Evolutionary conservation across 2,113 vertebrate species (phyloP).

Genomic region (Cryptomyrus ogoouensis): DNA sequence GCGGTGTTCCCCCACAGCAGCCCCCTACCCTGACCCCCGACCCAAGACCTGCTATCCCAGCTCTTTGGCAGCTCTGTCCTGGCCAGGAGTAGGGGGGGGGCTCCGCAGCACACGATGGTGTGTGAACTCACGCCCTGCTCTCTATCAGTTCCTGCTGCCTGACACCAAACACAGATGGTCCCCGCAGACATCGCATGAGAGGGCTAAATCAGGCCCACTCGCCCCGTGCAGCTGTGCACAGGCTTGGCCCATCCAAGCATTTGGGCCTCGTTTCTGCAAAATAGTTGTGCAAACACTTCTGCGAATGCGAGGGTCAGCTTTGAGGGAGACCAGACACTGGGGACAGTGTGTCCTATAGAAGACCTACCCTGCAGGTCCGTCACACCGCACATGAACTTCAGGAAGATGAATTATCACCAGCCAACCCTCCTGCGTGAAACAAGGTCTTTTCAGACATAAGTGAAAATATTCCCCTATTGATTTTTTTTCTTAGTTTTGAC

Average conservation of each 20-base stretch:
- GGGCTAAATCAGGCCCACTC: constrained; percentile 33
- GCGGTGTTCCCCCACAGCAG: neutral
- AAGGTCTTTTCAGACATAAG: neutral
- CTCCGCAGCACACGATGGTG: constrained; percentile 17
- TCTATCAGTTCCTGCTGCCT: constrained; percentile 29
- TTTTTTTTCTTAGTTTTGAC: neutral
- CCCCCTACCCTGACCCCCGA: neutral
- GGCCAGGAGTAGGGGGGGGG: neutral
- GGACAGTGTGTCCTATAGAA: neutral
- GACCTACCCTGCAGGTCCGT: neutral
- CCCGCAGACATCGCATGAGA: constrained; percentile 31
- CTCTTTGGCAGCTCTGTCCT: neutral
- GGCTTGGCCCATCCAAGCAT: neutral
- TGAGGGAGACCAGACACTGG: neutral
- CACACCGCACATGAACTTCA: neutral
- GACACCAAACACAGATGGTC: constrained; percentile 28
- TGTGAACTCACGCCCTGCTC: constrained; percentile 25
- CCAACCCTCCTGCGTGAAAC: neutral
- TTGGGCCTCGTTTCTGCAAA: neutral
- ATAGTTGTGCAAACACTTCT: neutral
- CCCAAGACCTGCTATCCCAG: constrained; percentile 9
- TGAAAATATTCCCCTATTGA: neutral
- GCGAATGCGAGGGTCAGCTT: neutral
- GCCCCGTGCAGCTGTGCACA: neutral
- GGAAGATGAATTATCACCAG: neutral